A percentile compares a stretch with the other conserved stretches of the same genome.
Conservation (phyloP, 2,113 vertebrate species). For the Sitta europaea region DNA sequence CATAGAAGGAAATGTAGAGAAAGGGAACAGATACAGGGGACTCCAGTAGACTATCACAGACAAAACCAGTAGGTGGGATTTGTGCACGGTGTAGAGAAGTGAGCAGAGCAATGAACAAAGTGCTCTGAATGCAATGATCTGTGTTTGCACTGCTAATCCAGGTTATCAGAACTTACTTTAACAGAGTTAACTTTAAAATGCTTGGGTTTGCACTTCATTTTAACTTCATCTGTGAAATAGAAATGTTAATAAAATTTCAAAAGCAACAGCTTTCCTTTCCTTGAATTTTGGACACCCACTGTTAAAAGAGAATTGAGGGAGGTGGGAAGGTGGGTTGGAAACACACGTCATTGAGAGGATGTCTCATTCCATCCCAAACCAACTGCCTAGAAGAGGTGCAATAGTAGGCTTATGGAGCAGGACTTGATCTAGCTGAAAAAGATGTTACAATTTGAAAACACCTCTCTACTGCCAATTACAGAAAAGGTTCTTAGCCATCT, state of each 20-base stretch:
- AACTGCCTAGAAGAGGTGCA: not conserved
- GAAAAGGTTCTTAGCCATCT: not conserved
- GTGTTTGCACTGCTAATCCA: not conserved
- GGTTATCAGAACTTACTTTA: not conserved
- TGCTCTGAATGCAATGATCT: not conserved
- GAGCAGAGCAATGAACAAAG: not conserved
- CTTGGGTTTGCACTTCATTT: not conserved
- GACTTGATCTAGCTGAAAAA: not conserved
- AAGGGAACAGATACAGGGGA: not conserved
- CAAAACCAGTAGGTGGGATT: not conserved
- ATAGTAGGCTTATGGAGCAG: not conserved
- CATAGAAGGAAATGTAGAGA: not conserved
- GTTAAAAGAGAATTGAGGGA: not conserved
- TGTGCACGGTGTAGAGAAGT: not conserved
- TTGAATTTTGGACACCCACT: not conserved
- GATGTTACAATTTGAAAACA: not conserved
- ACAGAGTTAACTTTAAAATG: not conserved
- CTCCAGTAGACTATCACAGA: not conserved
- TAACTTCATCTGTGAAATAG: not conserved
- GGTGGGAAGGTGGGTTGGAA: not conserved
- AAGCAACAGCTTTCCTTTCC: not conserved
- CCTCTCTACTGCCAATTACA: fast-evolving
- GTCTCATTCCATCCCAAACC: not conserved
- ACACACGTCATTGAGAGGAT: not conserved
- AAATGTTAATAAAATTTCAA: not conserved